These are phyloP conservation scores for Oscheius sp. DNA, from an alignment of 2,888 invertebrate species.

Conservation along the genomic window DNA sequence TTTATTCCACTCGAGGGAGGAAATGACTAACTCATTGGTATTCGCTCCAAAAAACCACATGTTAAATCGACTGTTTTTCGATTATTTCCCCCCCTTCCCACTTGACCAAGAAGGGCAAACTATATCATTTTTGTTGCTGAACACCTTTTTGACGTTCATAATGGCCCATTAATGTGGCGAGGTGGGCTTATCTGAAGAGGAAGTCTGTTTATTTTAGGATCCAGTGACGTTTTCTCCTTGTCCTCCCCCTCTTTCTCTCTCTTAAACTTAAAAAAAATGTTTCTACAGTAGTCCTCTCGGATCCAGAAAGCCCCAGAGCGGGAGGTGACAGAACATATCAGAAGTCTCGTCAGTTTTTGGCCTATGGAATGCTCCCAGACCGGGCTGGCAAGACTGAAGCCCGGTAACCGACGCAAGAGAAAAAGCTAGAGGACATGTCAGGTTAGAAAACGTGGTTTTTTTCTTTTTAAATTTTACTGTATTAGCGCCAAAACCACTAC, in stretches of 20 bases:
- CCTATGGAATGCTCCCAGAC: too few relatives aligned
- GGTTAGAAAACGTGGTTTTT: too few relatives aligned
- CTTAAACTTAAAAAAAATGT: neutral
- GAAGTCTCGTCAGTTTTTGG: too few relatives aligned
- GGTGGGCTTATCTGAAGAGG: neutral
- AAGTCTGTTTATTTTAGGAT: neutral
- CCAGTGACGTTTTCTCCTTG: constrained; percentile 6
- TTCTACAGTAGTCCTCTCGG: too few relatives aligned
- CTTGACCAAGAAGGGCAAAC: neutral
- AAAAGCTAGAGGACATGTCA: too few relatives aligned
- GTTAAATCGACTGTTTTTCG: constrained; percentile 1
- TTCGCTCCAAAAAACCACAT: neutral
- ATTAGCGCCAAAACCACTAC: too few relatives aligned
- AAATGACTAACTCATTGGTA: neutral
- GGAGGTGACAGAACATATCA: too few relatives aligned
- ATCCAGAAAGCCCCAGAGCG: too few relatives aligned
- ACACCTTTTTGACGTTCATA: constrained; percentile 4
- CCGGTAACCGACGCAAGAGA: too few relatives aligned
- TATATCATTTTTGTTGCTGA: constrained; percentile 1
- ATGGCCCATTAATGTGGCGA: neutral
- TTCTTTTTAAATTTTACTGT: too few relatives aligned
- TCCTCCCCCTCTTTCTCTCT: constrained; percentile 1
- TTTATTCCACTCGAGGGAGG: neutral
- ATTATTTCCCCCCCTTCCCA: neutral
- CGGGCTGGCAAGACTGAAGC: too few relatives aligned